A percentile compares a stretch with the other conserved stretches of the same genome.
Evolutionary conservation across 1,140 invertebrate species (phyloP).

Genomic region (Eueides isabella): DNA sequence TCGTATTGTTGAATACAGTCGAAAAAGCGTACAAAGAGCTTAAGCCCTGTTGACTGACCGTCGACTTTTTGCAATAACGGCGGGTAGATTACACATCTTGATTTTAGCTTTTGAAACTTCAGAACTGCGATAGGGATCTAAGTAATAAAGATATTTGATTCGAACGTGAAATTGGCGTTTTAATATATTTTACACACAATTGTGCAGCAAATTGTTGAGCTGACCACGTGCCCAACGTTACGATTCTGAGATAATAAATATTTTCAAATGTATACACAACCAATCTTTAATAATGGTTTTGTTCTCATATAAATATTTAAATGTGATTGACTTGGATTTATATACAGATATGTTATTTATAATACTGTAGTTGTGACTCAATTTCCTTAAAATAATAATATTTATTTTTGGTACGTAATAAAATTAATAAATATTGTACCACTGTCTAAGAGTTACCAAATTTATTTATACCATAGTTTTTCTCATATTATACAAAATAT

Average conservation of each 20-base stretch:
- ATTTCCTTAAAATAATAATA: too few species aligned
- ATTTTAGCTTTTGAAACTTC: constrained; percentile 37
- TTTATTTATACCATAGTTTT: too few species aligned
- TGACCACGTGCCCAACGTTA: constrained; percentile 23
- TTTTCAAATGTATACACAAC: not conserved
- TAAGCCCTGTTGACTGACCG: constrained; percentile 75
- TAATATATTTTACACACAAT: constrained; percentile 36
- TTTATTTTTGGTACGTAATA: too few species aligned
- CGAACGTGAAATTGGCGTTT: constrained; percentile 60
- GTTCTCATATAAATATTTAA: too few species aligned
- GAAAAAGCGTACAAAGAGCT: constrained; percentile 67
- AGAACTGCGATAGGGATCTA: constrained; percentile 48
- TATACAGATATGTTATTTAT: too few species aligned
- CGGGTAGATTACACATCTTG: constrained; percentile 65
- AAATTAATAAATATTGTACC: too few species aligned
- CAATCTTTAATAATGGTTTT: not conserved
- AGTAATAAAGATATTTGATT: constrained; percentile 55
- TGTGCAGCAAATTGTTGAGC: constrained; percentile 34
- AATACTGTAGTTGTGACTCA: too few species aligned
- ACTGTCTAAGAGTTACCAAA: too few species aligned
- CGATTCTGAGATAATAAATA: not conserved
- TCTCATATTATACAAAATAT: too few species aligned
- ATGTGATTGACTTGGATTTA: too few species aligned
- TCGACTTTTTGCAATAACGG: constrained; percentile 55
- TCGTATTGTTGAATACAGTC: constrained; percentile 67